A percentile compares a stretch with the other conserved stretches of the same genome.
Evolutionary conservation across 2,797 vertebrate genomes (phyloP).

Genomic region (Periparus ater): DNA sequence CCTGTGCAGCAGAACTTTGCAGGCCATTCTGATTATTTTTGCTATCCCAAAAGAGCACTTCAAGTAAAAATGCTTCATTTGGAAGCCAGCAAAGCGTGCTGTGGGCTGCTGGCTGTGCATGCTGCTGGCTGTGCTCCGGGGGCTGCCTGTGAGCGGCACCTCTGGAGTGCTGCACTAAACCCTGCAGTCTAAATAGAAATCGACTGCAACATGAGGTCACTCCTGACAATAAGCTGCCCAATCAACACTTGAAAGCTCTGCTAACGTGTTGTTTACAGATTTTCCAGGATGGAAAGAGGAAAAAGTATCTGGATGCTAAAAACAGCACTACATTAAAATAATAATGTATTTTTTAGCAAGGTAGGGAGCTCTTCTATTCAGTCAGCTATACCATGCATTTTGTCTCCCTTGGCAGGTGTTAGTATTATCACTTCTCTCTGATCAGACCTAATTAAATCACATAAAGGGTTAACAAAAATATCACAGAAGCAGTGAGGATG

Average conservation of each 20-base stretch:
- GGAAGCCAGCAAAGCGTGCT: slow-evolving; percentile 55
- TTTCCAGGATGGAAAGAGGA: background rate
- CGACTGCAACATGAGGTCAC: slow-evolving; percentile 76
- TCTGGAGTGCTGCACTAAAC: slow-evolving; percentile 85
- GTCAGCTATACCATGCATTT: background rate
- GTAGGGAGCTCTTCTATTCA: background rate
- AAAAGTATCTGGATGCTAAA: background rate
- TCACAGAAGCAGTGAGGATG: background rate
- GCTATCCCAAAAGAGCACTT: slow-evolving; percentile 82
- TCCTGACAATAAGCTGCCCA: slow-evolving; percentile 71
- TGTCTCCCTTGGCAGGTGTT: background rate
- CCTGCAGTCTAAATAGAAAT: slow-evolving; percentile 72
- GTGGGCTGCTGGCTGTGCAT: slow-evolving; percentile 75
- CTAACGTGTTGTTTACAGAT: slow-evolving; percentile 7
- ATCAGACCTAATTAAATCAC: background rate
- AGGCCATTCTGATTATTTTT: slow-evolving; percentile 79
- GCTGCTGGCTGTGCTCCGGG: slow-evolving; percentile 53
- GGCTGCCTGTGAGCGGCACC: slow-evolving; percentile 68
- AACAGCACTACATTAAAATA: background rate
- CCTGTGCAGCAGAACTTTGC: slow-evolving; percentile 86
- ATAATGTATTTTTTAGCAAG: background rate
- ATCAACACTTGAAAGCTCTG: slow-evolving; percentile 65
- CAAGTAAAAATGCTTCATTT: slow-evolving; percentile 75
- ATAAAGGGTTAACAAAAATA: background rate
- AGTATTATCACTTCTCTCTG: background rate